Base-by-base conservation (phyloP, 2,113 vertebrate genomes). In the Cyanoliseus patagonus region DNA sequence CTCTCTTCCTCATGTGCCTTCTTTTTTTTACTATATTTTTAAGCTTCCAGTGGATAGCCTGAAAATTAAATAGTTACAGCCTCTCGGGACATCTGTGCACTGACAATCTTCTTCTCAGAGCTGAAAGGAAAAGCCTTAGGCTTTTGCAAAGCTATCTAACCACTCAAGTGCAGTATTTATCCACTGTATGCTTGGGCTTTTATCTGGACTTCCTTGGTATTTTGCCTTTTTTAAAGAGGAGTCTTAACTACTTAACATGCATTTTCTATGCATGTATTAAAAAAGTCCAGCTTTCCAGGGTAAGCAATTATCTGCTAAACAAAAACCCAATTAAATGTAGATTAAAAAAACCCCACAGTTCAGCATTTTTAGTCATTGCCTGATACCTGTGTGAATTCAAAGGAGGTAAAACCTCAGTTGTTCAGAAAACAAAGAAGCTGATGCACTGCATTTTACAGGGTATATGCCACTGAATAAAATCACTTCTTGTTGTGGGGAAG, bases 61-160 rank as follows among this genome's bases (percentile, higher is more conserved):
- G 97, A 98, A 98, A 98, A 98, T 98, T 97, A 98, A 98, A 97
- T 96, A 98, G 95, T 92, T 97, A 78, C 6, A 19, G 89, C 51
- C 96, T 49, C 97, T 76, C 68, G 96, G 93, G 98, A 96, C 79
- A 94, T 63, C 83, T 83, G 7, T 33, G 78, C 63, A 74, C n/a
- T 92, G 95, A 96, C 94, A 92, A 77, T 87, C 96, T 94, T 88
- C 81, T 95, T 89, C 81, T 96, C 96, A 92, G 80, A 97, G 97
- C 97, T 96, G 96, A 97, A 93, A 80, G 90, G n/a, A 95, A 96
- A 86, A 95, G 73, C 85, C 66, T 30, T 53, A 97, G 79, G 80
- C 88, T 94, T 74, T 68, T 41, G 61, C 57, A 94, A 95, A 18
- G 67, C 82, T 72, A 39, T 33, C 72, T 59, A 22, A 79, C 35